A percentile compares a stretch with the other conserved stretches of the same genome.
These are phyloP conservation scores for Spheniscus mendiculus DNA, from an alignment of 2,113 vertebrate species.

Conservation along the genomic window DNA sequence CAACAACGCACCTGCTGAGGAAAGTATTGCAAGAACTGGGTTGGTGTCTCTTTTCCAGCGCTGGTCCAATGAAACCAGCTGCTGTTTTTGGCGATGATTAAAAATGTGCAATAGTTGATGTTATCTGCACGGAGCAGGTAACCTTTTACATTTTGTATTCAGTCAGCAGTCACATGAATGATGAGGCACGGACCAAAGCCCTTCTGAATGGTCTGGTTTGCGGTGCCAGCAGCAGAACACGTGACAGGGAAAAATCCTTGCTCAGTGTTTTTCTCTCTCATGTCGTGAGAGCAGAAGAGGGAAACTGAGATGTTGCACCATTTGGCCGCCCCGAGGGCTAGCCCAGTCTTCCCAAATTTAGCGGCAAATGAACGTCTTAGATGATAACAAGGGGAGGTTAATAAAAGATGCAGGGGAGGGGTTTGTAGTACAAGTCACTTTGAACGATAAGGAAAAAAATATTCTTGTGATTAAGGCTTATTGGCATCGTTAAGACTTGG, in stretches of 20 bases:
- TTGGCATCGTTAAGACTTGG: neutral
- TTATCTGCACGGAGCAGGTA: slow-evolving; percentile 8
- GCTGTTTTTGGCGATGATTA: neutral
- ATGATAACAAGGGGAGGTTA: neutral
- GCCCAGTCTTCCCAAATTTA: neutral
- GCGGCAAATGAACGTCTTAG: neutral
- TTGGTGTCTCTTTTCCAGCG: slow-evolving; percentile 6
- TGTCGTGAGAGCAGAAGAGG: neutral
- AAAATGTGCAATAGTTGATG: slow-evolving; percentile 25
- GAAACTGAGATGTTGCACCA: neutral
- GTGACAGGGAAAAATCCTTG: neutral
- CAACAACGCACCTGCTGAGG: neutral
- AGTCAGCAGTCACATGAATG: slow-evolving; percentile 58
- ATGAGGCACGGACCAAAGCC: neutral
- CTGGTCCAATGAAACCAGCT: neutral
- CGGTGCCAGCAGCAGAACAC: slow-evolving; percentile 26
- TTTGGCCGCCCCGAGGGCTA: neutral
- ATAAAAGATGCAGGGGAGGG: neutral
- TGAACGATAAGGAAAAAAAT: neutral
- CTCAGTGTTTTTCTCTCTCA: slow-evolving; percentile 5
- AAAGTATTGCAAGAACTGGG: neutral
- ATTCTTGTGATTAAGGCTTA: neutral
- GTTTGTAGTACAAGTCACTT: neutral
- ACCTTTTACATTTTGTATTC: neutral
- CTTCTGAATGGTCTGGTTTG: neutral